Base-by-base conservation (phyloP, 64 coral and sea anemone genomes). In the Montipora foliosa region DNA sequence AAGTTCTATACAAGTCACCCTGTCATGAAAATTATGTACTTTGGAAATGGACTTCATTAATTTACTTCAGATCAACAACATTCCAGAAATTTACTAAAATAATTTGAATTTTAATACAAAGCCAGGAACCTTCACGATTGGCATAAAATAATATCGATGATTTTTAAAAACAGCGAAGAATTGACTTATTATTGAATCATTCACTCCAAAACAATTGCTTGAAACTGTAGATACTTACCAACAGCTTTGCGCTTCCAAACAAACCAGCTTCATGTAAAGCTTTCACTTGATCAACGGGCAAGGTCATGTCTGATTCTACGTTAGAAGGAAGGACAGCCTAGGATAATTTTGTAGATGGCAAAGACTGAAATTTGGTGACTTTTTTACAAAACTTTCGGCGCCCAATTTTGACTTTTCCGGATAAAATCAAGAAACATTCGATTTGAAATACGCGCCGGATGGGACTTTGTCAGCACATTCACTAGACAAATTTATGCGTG, bases 191-290 rank as follows among this genome's bases (percentile, higher is more conserved):
- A 37, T 37, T 37, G 37, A 37, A 57, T 57, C 53, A 8, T 57
- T 57, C 53, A 8, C 6, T 57, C 53, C 11, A 8, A 37, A 37
- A 37, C 2, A 37, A 37, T 37, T 37, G 37, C 37, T 37, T 11
- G 6, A 57, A 57, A 57, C 53, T 57, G 53, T 11, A 57, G 11
- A 11, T 3, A 22, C 91, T 91, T 60, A 98, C 97, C 50, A 96
- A 75, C 44, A 96, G 45, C 37, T 84, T 87, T 20, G 93, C 84
- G 81, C 95, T 98, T 80, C 94, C 83, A 80, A 94, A 76, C 20
- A 98, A 68, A 17, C 97, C 94, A 83, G 72, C 91, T 74, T 98
- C 94, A 15, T 98, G 95, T 50, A 98, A 85, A 78, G 88, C 79
- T 79, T 93, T 94, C 64, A 98, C 92, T 79, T 98, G 91, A 24